Base-by-base conservation (phyloP, 1,140 invertebrate genomes). In the Drepana arcuata region DNA sequence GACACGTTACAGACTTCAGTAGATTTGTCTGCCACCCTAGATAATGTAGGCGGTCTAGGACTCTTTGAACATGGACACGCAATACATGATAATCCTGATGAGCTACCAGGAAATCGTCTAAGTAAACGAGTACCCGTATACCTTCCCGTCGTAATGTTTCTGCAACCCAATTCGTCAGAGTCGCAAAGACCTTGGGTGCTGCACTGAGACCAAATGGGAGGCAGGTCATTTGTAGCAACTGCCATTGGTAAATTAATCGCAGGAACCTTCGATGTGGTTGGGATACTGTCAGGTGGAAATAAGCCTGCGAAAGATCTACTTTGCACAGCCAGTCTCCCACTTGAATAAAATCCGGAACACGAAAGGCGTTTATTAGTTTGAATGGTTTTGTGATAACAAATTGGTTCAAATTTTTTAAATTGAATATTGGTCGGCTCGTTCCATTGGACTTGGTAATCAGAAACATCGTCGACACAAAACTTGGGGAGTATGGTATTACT, bases 241-340 rank as follows among this genome's bases (percentile, higher is more conserved):
- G 12, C 2, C 21, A 12, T 10, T 34, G 11, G 42, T 51, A 62
- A 14, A 49, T 15, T 9, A 52, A 14, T 1, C 48, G 39, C n/a
- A 62, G 28, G 12, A 51, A 56, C 1, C 41, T 7, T 10, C 41
- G 14, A 29, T 54, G 46, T 7, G 27, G 10, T 23, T 54, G 21
- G 10, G 12, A n/a, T 3, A 54, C 48, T 25, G 38, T 38, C 10
- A 56, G 7, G 40, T 85, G 59, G 56, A 87, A 87, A 42, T 81
- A 60, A 6, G 48, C 48, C 16, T 57, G 48, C 0, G 40, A 25
- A 11, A 60, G 4, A n/a, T 60, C 46, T 26, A 57, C 30, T 28
- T 57, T 60, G 1, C 34, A 34, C 33, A 63, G 7, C 44, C 46
- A 57, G 29, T 63, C 59, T 4, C 37, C 11, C 4, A 13, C 1